These are phyloP conservation scores for Apis florea DNA, from an alignment of 1,140 invertebrate genomes.

Conservation along the genomic window DNA sequence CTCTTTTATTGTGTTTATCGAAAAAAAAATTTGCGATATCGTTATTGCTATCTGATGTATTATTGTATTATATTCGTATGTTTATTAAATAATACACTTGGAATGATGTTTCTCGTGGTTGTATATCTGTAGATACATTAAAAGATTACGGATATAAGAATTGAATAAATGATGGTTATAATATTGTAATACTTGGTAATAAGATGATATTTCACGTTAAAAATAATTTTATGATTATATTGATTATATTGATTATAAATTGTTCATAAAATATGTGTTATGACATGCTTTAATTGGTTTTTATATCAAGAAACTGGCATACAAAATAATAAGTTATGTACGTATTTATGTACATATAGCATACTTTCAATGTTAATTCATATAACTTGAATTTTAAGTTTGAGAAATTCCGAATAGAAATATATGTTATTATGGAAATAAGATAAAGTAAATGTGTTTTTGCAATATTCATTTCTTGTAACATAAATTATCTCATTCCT, in stretches of 20 bases:
- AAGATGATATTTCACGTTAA: conserved; percentile 1
- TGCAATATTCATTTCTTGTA: not conserved
- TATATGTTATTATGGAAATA: not conserved
- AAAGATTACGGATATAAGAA: not conserved
- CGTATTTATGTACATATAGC: not conserved
- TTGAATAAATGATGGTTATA: not conserved
- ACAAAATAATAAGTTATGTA: not conserved
- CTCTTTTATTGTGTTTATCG: not conserved
- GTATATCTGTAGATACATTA: conserved; percentile 12
- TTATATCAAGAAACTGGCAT: not conserved
- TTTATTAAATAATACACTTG: not conserved
- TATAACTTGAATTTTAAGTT: not conserved
- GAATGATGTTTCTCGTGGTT: not conserved
- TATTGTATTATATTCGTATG: not conserved
- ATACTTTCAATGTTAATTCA: not conserved
- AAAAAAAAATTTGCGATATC: not conserved
- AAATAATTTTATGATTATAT: not conserved
- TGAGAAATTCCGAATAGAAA: not conserved
- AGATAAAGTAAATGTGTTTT: not conserved
- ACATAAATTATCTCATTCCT: not conserved
- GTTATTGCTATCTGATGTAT: not conserved
- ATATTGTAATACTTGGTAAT: not conserved
- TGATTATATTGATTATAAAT: not conserved
- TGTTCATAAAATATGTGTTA: not conserved
- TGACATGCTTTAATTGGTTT: not conserved